phyloP scores from a whole-genome alignment of 2,888 invertebrate genomes.

The Latrodectus hesperus region DNA sequence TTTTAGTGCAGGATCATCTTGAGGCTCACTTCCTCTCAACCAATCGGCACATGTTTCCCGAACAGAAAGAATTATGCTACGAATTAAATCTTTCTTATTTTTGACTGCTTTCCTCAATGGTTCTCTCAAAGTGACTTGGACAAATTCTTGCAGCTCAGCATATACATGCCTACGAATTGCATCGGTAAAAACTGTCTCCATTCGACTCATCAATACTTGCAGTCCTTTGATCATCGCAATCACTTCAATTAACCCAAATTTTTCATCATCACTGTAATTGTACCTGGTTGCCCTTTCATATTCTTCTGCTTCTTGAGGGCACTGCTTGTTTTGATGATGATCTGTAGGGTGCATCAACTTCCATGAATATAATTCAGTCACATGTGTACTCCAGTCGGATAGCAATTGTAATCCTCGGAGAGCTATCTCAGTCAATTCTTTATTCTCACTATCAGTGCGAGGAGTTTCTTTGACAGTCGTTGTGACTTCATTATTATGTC shows the following conservation, averaged over 20 bases:
- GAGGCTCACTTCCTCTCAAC: slow-evolving; percentile 92
- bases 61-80: slow-evolving; percentile 96
- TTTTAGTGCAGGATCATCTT: slow-evolving; percentile 91
- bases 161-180: slow-evolving; percentile 94
- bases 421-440: slow-evolving; percentile 91
- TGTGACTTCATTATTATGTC: slow-evolving; percentile 89
- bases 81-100: slow-evolving; percentile 96
- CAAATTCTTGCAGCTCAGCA: slow-evolving; percentile 96
- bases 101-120: slow-evolving; percentile 96
- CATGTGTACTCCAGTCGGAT: slow-evolving; percentile 97
- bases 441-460: slow-evolving; percentile 92
- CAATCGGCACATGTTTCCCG: slow-evolving; percentile 98
- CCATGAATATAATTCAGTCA: slow-evolving; percentile 98
- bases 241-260: slow-evolving; percentile 95
- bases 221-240: slow-evolving; percentile 99
- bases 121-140: slow-evolving; percentile 90
- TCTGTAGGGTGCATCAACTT: slow-evolving; percentile 98
- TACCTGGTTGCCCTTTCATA: slow-evolving; percentile 98
- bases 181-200: slow-evolving; percentile 96
- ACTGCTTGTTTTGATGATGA: slow-evolving; percentile 94
- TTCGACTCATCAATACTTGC: slow-evolving; percentile 95
- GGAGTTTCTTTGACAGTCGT: slow-evolving; percentile 92
- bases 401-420: slow-evolving; percentile 92
- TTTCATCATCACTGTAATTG: slow-evolving; percentile 97
- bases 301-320: slow-evolving; percentile 97